These are phyloP conservation scores for Aphelenchoides fujianensis DNA, from an alignment of 1,140 invertebrate genomes.

Conservation along the genomic window DNA sequence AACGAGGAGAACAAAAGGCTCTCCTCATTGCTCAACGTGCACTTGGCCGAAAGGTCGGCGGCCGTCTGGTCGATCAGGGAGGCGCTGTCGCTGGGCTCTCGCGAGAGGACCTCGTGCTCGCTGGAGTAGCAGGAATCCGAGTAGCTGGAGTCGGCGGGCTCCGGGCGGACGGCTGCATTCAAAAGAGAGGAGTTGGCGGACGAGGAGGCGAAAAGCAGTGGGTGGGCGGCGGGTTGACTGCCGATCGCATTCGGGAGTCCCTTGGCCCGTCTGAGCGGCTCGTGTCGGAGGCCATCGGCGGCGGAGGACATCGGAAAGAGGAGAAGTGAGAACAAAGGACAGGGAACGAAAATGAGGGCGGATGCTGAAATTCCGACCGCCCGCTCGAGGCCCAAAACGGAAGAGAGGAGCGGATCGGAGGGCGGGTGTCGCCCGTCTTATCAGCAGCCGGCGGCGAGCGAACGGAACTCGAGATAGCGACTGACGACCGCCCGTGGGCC, in stretches of 20 bases:
- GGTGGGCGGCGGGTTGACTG: slow-evolving; percentile 23
- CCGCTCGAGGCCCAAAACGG: no score
- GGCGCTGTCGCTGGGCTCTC: slow-evolving; percentile 20
- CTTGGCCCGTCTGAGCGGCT: neutral
- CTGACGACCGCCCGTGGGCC: no score
- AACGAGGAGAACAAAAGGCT: slow-evolving; percentile 15
- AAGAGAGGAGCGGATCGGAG: no score
- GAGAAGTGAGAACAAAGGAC: no score
- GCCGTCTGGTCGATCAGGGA: neutral
- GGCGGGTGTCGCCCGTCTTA: no score
- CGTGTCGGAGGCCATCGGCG: neutral
- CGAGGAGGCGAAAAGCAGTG: slow-evolving; percentile 21
- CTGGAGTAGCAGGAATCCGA: slow-evolving; percentile 40
- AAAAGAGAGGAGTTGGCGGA: slow-evolving; percentile 12
- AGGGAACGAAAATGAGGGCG: no score
- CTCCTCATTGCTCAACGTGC: neutral
- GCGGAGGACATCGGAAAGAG: no score
- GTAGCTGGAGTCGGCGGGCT: neutral
- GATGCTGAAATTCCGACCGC: no score
- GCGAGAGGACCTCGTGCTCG: slow-evolving; percentile 28
- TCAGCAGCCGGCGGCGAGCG: no score
- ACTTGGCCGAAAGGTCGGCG: neutral
- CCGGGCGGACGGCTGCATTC: neutral
- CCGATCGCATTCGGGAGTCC: neutral
- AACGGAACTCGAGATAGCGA: no score